Evolutionary conservation across 2,113 vertebrate species (phyloP).

Genomic region (Oryctolagus cuniculus): DNA sequence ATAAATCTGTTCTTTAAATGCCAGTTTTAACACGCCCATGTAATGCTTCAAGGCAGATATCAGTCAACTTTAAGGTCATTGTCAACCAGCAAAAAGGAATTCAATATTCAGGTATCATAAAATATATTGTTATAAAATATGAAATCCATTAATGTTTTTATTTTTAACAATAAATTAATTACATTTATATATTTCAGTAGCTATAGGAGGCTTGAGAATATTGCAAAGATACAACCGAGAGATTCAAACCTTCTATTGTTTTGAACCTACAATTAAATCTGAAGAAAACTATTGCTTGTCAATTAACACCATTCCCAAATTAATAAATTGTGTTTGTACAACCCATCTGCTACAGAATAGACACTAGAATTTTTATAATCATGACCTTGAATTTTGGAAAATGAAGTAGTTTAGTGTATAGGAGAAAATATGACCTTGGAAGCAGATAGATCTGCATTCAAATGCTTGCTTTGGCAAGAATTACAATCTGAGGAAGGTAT

Average conservation of each 20-base stretch:
- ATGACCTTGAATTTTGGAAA: background rate
- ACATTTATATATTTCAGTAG: background rate
- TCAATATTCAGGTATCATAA: constrained; percentile 57
- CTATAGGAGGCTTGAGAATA: background rate
- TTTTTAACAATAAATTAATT: constrained; percentile 60
- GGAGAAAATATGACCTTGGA: background rate
- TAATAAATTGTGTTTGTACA: background rate
- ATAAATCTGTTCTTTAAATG: constrained; percentile 74
- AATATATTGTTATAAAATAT: constrained; percentile 35
- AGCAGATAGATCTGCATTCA: background rate
- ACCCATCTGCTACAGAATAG: background rate
- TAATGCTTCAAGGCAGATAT: constrained; percentile 61
- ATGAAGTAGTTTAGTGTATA: background rate
- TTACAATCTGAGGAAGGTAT: background rate
- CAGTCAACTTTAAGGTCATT: constrained; percentile 72
- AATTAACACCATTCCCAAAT: background rate
- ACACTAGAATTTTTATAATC: background rate
- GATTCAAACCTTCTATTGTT: background rate
- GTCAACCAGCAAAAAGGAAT: constrained; percentile 57
- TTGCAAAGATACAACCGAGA: constrained; percentile 20
- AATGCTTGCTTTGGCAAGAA: background rate
- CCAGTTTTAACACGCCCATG: constrained; percentile 61
- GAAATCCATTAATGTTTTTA: constrained; percentile 49
- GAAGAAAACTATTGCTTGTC: background rate
- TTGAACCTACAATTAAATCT: constrained; percentile 40